Base-by-base conservation (phyloP, 2,797 vertebrate species). In the Arctocebus calabarensis region DNA sequence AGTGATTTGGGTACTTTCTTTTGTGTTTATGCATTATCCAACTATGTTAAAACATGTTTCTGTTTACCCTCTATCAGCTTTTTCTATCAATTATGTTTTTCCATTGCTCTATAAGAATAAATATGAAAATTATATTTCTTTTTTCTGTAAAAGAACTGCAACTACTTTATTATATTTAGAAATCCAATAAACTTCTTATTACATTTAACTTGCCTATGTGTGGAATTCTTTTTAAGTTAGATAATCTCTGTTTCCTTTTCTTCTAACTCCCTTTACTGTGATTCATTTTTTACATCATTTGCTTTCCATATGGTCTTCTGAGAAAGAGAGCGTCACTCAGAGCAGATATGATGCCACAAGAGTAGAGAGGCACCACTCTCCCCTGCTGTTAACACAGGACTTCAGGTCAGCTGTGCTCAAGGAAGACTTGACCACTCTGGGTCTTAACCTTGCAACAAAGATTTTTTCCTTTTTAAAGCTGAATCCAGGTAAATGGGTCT, bases 131-230 rank as follows among this genome's bases (percentile, higher is more conserved):
- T 95, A 97, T 97, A 98, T 97, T 96, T 96, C 97, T 98, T 97
- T 90, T 97, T 98, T 98, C 98, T 96, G 98, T 98, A 98, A 98
- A 97, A 98, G 95, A 98, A 97, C 96, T 97, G 97, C 98, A 98
- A 97, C 96, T 98, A 97, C 98, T 98, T 98, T 97, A 98, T 98
- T 98, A 97, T 96, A 97, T 98, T 98, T 98, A 98, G 97, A 98
- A 98, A 98, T 97, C 96, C 97, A 98, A 98, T 98, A 98, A 98
- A 98, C 97, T 98, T 96, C 97, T 98, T 97, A 98, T 84, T 98
- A 97, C 97, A 97, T 97, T 97, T 97, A 98, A 98, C 96, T 95
- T 97, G 94, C 90, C 92, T 95, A 17, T 0, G 82, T 98, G 98
- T 98, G 94, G 97, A 98, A 93, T 98, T 98, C 96, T 97, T 98